Percentiles rank a stretch among this genome's conserved stretches.
Evolutionary conservation across 2,888 invertebrate species (phyloP).

Genomic region (Theristus sp.): DNA sequence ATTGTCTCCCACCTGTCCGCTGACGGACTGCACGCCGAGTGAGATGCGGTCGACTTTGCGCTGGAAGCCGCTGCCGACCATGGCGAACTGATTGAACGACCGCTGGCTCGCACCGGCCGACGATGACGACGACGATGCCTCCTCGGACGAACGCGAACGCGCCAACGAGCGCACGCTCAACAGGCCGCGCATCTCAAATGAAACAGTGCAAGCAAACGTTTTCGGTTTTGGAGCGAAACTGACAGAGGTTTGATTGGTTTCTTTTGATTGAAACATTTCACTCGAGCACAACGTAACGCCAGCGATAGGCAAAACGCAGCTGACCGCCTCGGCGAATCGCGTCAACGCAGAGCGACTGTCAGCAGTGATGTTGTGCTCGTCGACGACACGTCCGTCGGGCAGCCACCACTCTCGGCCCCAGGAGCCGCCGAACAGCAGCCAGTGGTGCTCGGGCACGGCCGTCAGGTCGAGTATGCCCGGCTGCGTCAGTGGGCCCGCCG

Average conservation of each 20-base stretch:
- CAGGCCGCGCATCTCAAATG: too few species aligned
- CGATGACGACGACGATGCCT: too few species aligned
- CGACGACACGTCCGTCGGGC: conserved; percentile 18
- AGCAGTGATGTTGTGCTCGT: conserved; percentile 20
- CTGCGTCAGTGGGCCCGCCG: conserved; percentile 19
- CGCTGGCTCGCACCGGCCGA: too few species aligned
- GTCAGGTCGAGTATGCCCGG: conserved; percentile 28
- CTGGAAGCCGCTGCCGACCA: conserved; percentile 27
- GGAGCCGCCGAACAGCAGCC: conserved; percentile 6
- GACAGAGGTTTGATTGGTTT: too few species aligned
- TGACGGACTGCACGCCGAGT: conserved; percentile 27
- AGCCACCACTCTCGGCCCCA: conserved; percentile 22
- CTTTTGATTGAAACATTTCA: too few species aligned
- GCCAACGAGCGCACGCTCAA: too few species aligned
- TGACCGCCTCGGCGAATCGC: not conserved
- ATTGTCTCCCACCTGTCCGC: conserved; percentile 5
- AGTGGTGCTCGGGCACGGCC: conserved; percentile 21
- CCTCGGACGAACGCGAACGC: too few species aligned
- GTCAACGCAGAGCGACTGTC: conserved; percentile 12
- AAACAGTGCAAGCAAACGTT: too few species aligned
- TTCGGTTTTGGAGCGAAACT: too few species aligned
- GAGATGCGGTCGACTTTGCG: conserved; percentile 26
- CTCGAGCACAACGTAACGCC: too few species aligned
- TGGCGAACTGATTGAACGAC: conserved; percentile 21
- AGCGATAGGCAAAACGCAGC: too few species aligned